These are phyloP conservation scores for Ylistrum balloti DNA, from an alignment of 1,140 invertebrate species.

Conservation along the genomic window DNA sequence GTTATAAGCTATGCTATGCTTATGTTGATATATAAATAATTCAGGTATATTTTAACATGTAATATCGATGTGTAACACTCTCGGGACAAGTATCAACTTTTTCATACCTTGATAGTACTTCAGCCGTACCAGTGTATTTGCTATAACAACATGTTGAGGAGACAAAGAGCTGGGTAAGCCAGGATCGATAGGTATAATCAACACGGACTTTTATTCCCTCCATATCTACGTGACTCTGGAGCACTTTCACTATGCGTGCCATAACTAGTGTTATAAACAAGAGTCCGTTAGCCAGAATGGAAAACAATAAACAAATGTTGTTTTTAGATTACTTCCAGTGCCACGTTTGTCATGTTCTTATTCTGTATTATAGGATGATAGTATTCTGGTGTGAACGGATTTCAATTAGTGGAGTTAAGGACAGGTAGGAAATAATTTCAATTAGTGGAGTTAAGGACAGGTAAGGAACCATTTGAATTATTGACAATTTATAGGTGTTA, in stretches of 20 bases:
- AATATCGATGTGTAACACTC: too few relatives aligned
- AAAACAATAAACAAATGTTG: background rate
- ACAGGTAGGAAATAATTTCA: background rate
- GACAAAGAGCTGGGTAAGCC: background rate
- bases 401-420: background rate
- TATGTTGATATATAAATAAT: too few relatives aligned
- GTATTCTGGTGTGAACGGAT: background rate
- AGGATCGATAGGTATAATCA: background rate
- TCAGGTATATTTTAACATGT: too few relatives aligned
- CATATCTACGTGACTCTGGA: background rate
- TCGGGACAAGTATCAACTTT: too few relatives aligned
- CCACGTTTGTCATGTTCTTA: background rate
- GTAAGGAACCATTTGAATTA: background rate
- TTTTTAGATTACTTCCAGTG: background rate
- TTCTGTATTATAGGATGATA: background rate
- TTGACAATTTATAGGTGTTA: background rate
- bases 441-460: background rate
- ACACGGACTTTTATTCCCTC: background rate
- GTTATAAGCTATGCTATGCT: too few relatives aligned
- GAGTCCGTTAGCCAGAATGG: background rate
- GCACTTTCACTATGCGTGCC: background rate
- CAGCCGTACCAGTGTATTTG: background rate
- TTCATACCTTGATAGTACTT: background rate
- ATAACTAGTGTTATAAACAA: background rate
- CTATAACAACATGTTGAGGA: background rate